phyloP scores from a whole-genome alignment of 2,797 vertebrate species.

The Micropoecilia bifurca region DNA sequence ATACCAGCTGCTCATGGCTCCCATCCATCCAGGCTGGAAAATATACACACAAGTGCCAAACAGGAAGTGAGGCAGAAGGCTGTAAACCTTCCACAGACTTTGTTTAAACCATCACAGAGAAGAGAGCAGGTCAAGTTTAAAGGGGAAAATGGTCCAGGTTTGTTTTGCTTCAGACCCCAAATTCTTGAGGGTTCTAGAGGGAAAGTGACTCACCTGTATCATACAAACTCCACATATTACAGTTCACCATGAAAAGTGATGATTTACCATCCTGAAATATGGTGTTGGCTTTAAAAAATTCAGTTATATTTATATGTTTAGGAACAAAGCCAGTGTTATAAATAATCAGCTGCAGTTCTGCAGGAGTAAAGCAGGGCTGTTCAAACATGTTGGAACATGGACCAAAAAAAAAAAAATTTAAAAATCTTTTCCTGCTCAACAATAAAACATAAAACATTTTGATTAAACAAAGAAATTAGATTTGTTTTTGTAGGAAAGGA shows the following conservation, averaged over 20 bases:
- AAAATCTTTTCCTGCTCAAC: no score
- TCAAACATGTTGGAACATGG: neutral
- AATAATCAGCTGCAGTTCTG: neutral
- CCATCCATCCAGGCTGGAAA: conserved; percentile 13
- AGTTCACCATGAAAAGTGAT: neutral
- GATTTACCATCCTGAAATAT: neutral
- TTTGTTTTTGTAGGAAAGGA: neutral
- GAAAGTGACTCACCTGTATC: conserved; percentile 30
- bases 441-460: neutral
- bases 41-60: neutral
- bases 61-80: neutral
- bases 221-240: conserved; percentile 18
- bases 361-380: neutral
- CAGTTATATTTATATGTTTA: neutral
- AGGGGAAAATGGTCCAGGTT: neutral
- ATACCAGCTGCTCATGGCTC: conserved; percentile 1
- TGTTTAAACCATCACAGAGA: conserved; percentile 8
- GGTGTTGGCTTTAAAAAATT: neutral
- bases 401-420: neutral
- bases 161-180: neutral
- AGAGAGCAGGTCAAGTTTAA: neutral
- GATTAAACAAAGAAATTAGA: neutral
- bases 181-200: neutral
- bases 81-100: neutral
- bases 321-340: neutral